phyloP scores from a whole-genome alignment of 35 echinoderm and acorn worm genomes.

The Apostichopus japonicus region DNA sequence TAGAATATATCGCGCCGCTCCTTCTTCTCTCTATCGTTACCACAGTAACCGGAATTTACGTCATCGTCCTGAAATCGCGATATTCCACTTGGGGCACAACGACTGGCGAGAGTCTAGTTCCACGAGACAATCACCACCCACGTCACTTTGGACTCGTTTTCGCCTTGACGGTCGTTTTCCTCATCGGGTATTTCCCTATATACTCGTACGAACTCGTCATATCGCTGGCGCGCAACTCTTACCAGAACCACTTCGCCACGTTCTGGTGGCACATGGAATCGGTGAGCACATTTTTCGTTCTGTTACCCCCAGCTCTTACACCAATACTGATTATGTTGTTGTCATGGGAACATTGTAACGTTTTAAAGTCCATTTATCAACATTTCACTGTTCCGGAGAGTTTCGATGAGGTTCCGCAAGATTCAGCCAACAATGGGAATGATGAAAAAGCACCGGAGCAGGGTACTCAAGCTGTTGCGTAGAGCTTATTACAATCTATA shows the following conservation, averaged over 20 bases:
- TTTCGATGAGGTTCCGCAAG: background rate
- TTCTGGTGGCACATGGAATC: constrained; percentile 32
- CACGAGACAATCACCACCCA: constrained; percentile 18
- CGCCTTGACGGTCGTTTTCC: background rate
- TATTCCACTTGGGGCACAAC: constrained; percentile 25
- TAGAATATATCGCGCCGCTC: constrained; percentile 14
- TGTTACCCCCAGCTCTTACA: constrained; percentile 2
- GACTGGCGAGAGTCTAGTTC: constrained; percentile 43
- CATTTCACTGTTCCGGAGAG: background rate
- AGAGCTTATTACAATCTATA: too few species aligned
- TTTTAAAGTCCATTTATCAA: constrained; percentile 18
- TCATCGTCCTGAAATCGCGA: background rate
- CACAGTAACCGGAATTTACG: constrained; percentile 1
- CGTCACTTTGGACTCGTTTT: background rate
- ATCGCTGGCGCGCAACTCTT: background rate
- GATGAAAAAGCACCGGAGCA: too few species aligned
- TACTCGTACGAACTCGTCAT: constrained; percentile 3
- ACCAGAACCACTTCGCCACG: too few species aligned
- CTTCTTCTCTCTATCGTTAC: background rate
- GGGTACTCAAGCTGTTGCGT: too few species aligned
- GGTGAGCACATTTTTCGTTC: constrained; percentile 16
- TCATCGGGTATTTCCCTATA: constrained; percentile 34
- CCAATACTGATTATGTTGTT: background rate
- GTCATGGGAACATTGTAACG: constrained; percentile 26
- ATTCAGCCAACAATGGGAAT: too few species aligned